Conservation (phyloP, 2,888 invertebrate genomes). For the Xylota segnis region DNA sequence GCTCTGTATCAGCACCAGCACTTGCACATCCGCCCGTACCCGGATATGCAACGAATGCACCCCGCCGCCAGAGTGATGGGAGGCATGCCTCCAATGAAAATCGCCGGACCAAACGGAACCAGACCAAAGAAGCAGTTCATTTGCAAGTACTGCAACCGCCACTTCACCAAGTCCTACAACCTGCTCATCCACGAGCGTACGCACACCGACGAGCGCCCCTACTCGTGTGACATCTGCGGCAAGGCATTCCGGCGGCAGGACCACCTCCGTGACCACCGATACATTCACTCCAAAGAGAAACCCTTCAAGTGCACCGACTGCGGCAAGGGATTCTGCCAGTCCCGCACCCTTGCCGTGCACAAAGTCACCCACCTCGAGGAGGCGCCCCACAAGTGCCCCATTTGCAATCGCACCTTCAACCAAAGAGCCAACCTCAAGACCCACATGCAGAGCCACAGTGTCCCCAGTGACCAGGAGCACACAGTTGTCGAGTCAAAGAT, state of each 20-base stretch:
- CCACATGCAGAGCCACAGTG: conserved; percentile 93
- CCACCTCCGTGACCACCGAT: conserved; percentile 95
- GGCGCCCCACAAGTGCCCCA: conserved; percentile 96
- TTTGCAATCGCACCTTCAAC: conserved; percentile 95
- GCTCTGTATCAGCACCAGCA: conserved; percentile 87
- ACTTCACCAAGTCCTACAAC: conserved; percentile 99
- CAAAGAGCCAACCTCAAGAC: conserved; percentile 96
- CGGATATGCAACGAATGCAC: conserved; percentile 85
- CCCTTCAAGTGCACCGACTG: conserved; percentile 99
- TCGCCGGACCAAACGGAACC: conserved; percentile 86
- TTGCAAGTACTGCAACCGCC: conserved; percentile 98
- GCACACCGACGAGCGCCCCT: conserved; percentile 98
- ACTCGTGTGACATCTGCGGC: conserved; percentile 97
- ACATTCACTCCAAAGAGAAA: conserved; percentile 99
- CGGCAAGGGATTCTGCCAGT: conserved; percentile 99
- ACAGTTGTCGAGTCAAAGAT: conserved; percentile 47
- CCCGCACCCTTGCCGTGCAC: conserved; percentile 97
- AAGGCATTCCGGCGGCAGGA: conserved; percentile 98
- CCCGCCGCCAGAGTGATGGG: conserved; percentile 82
- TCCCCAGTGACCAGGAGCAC: conserved; percentile 69
- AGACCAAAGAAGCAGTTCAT: conserved; percentile 95
- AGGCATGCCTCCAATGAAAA: conserved; percentile 86
- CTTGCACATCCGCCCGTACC: conserved; percentile 84
- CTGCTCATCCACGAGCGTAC: conserved; percentile 98
- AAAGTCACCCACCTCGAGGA: conserved; percentile 97